phyloP scores from a whole-genome alignment of 2,888 invertebrate species.

The Hyposoter didymator region DNA sequence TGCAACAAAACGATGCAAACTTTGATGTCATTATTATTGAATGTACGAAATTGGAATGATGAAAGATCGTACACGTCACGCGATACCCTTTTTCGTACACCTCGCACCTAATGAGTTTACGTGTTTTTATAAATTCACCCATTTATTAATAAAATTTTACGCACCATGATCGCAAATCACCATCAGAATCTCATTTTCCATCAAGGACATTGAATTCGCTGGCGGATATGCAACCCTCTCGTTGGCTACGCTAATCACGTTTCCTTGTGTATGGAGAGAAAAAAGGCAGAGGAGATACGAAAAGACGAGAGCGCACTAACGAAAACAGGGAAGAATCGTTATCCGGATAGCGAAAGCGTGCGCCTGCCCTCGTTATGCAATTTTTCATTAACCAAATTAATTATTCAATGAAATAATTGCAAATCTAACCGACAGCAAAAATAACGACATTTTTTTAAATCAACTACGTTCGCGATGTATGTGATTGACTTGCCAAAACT shows the following conservation, averaged over 20 bases:
- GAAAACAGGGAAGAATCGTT: neutral
- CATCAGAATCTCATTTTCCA: slow-evolving; percentile 44
- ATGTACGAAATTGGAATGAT: neutral
- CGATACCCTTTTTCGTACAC: slow-evolving; percentile 19
- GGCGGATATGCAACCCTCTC: slow-evolving; percentile 26
- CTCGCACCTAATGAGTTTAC: slow-evolving; percentile 8
- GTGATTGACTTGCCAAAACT: no score
- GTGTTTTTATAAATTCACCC: slow-evolving; percentile 18
- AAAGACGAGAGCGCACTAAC: neutral
- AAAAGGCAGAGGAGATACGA: neutral
- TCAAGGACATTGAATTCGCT: slow-evolving; percentile 42
- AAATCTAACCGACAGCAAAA: no score
- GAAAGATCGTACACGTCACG: slow-evolving; percentile 6
- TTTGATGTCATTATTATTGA: neutral
- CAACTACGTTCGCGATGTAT: no score
- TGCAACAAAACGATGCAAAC: neutral
- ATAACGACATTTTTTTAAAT: no score
- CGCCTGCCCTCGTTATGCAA: neutral
- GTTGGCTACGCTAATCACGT: slow-evolving; percentile 11
- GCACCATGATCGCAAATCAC: neutral
- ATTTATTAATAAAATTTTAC: slow-evolving; percentile 6
- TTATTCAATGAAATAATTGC: neutral
- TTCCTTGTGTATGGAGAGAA: slow-evolving; percentile 11
- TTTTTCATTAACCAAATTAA: neutral
- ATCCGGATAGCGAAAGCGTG: neutral